Base-by-base conservation (phyloP, 2,797 vertebrate species). In the Anas flavirostris region DNA sequence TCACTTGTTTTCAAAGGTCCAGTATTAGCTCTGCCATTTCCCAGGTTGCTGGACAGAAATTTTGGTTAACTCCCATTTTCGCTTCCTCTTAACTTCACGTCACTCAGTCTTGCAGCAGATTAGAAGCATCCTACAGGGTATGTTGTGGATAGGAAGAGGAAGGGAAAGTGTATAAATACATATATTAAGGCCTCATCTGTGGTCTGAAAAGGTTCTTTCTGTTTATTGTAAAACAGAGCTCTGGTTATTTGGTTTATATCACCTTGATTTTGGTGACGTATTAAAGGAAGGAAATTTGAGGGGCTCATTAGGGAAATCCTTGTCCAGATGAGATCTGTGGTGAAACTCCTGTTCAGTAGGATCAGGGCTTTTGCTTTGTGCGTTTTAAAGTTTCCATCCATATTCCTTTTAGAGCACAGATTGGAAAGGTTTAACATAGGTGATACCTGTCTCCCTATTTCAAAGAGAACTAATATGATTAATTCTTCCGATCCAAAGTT, bases 1-100 rank as follows among this genome's bases (percentile, higher is more conserved):
- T 97, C 97, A 97, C 96, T 98, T 97, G 95, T 97, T 98, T 98
- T 97, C 97, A 98, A 97, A 97, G 96, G 96, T 97, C 94, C 88
- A 75, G 95, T 90, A 66, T 97, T 95, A 97, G 96, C 96, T 96
- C 96, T 96, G 91, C 97, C 97, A 76, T 96, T 97, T 97, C 97
- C 97, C 95, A 72, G 83, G 93, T 68, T 97, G 94, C 93, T 94
- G 96, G 95, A 96, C 91, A 95, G 91, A 97, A 95, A 92, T 96
- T 97, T 94, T 28, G 55, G 72, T 95, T 94, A 96, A 78, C 92
- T 95, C 29, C 66, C 77, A 26, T 96, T 84, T 88, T 92, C 69
- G 64, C 74, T 95, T 90, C 82, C 83, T 96, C 88, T 87, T 92
- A 91, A 83, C 76, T 92, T 96, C 87, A 92, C 85, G 62, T 89